Conservation (phyloP, 2,888 invertebrate species). For the Peribatodes rhomboidaria region DNA sequence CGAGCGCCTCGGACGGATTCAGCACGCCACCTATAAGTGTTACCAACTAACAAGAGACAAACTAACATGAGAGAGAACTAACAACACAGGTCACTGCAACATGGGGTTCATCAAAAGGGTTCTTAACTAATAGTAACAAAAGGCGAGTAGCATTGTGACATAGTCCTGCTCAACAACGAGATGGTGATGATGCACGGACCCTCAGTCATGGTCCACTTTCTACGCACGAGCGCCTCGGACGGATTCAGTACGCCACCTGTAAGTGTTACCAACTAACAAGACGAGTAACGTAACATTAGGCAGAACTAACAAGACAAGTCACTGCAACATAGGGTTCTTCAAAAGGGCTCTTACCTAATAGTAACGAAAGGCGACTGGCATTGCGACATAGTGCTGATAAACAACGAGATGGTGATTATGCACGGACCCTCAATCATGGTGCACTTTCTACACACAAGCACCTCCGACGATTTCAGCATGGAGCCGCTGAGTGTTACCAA, state of each 20-base stretch:
- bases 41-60: no score
- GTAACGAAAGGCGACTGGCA: conserved; percentile 94
- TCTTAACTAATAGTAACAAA: no score
- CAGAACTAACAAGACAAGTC: no score
- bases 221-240: conserved; percentile 89
- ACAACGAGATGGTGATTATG: conserved; percentile 94
- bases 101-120: no score
- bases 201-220: conserved; percentile 93
- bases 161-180: conserved; percentile 93
- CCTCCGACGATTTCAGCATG: conserved; percentile 91
- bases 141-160: conserved; percentile 94
- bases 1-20: conserved; percentile 91
- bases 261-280: conserved; percentile 49
- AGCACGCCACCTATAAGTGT: conserved; percentile 85
- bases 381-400: conserved; percentile 91
- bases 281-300: no score
- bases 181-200: conserved; percentile 95
- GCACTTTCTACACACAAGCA: conserved; percentile 90
- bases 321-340: no score
- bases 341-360: no score
- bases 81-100: no score
- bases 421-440: conserved; percentile 95
- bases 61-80: no score
- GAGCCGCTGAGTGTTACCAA: conserved; percentile 77
- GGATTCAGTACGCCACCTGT: conserved; percentile 90